Percentiles rank a stretch among this genome's conserved stretches.
These are phyloP conservation scores for Aphis craccivora DNA, from an alignment of 1,140 invertebrate genomes.

Conservation along the genomic window DNA sequence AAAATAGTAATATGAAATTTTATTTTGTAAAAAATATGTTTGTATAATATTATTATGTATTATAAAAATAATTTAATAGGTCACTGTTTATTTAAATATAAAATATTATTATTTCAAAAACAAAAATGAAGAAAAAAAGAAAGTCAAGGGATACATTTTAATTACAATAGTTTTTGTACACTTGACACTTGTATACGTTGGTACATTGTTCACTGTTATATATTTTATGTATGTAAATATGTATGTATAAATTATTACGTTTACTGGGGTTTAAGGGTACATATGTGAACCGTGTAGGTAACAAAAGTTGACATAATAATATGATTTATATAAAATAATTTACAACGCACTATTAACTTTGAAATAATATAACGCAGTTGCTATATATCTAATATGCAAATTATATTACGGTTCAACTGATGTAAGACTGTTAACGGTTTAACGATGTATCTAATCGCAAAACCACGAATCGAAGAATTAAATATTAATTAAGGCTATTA, in stretches of 20 bases:
- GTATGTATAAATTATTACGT: not conserved
- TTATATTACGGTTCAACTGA: not conserved
- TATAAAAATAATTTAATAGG: not conserved
- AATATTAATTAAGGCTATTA: not conserved
- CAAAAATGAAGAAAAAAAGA: not conserved
- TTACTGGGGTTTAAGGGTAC: not conserved
- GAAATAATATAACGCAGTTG: not conserved
- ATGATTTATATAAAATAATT: not conserved
- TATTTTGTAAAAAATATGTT: not conserved
- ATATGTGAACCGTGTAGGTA: not conserved
- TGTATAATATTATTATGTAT: not conserved
- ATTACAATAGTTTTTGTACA: not conserved
- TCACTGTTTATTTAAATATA: constrained; percentile 5
- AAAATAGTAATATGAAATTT: not conserved
- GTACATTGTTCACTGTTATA: not conserved
- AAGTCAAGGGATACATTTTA: not conserved
- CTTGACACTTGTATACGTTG: not conserved
- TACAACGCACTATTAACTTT: not conserved
- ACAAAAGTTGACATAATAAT: not conserved
- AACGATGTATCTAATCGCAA: not conserved
- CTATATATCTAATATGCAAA: not conserved
- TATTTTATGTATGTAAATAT: not conserved
- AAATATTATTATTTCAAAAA: not conserved
- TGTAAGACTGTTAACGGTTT: not conserved
- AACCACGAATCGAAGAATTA: not conserved